These are phyloP conservation scores for Trogon surrucura DNA, from an alignment of 2,113 vertebrate genomes.

Conservation along the genomic window DNA sequence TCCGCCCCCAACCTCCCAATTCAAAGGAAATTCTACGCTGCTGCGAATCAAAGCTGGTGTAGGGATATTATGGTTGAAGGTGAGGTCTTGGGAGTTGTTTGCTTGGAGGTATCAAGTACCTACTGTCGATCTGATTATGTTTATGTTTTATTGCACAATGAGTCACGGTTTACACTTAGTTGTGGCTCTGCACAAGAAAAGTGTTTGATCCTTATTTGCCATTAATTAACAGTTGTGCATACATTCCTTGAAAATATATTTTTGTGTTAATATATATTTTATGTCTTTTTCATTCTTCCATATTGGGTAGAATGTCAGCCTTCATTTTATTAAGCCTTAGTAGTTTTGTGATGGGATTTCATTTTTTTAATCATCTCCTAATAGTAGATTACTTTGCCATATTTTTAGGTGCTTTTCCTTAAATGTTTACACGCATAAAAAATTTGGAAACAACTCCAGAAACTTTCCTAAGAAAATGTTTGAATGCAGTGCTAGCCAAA, in stretches of 20 bases:
- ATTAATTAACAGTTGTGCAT: neutral
- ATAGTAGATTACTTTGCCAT: neutral
- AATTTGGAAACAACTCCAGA: neutral
- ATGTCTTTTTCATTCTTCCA: neutral
- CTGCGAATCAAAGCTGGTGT: neutral
- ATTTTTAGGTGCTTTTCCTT: neutral
- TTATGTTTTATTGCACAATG: neutral
- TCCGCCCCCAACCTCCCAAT: accelerated
- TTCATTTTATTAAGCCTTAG: neutral
- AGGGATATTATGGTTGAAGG: neutral
- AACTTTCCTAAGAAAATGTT: neutral
- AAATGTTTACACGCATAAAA: neutral
- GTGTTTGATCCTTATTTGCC: neutral
- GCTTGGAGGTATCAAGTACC: neutral
- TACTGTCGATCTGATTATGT: neutral
- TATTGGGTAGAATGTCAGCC: neutral
- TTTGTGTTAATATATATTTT: slow-evolving; percentile 14
- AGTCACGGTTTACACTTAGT: neutral
- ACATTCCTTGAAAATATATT: neutral
- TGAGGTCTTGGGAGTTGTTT: neutral
- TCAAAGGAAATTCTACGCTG: neutral
- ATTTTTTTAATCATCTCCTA: neutral
- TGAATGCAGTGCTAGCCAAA: neutral
- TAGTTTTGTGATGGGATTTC: neutral
- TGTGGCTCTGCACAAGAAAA: neutral